A percentile compares a stretch with the other conserved stretches of the same genome.
phyloP scores from a whole-genome alignment of 1,140 invertebrate species.

The Magallana gigas region DNA sequence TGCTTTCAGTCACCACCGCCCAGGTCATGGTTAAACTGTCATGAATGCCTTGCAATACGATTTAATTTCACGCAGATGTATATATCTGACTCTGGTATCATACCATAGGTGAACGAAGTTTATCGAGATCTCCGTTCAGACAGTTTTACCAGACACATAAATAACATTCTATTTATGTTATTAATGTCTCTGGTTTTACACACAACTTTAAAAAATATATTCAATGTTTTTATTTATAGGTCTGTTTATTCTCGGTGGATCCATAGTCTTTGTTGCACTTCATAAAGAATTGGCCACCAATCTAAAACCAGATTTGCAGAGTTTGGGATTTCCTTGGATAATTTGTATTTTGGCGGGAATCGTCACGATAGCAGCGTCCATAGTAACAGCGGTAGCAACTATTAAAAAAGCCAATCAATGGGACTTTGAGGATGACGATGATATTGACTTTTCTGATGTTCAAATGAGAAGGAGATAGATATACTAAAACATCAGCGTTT shows the following conservation, averaged over 20 bases:
- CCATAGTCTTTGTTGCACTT: constrained; percentile 47
- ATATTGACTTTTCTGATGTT: constrained; percentile 10
- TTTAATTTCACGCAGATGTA: no score
- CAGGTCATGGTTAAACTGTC: no score
- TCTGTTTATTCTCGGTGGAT: constrained; percentile 46
- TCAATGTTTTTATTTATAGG: constrained; percentile 36
- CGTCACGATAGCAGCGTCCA: constrained; percentile 41
- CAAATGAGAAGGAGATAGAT: constrained; percentile 31
- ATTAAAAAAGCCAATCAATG: constrained; percentile 46
- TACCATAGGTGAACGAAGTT: no score
- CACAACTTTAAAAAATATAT: no score
- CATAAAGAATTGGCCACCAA: constrained; percentile 33
- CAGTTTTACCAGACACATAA: no score
- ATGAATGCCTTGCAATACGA: no score
- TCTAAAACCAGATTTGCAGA: background rate
- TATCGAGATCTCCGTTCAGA: no score
- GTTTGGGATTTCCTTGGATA: constrained; percentile 41
- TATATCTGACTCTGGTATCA: no score
- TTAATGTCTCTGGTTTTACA: no score
- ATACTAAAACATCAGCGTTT: background rate
- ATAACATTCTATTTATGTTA: no score
- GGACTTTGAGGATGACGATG: constrained; percentile 31
- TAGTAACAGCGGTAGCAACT: constrained; percentile 47
- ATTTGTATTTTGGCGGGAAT: constrained; percentile 52
- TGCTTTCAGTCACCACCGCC: no score